A percentile compares a stretch with the other conserved stretches of the same genome.
phyloP scores from a whole-genome alignment of 2,888 invertebrate genomes.

The Lycophotia porphyrea region DNA sequence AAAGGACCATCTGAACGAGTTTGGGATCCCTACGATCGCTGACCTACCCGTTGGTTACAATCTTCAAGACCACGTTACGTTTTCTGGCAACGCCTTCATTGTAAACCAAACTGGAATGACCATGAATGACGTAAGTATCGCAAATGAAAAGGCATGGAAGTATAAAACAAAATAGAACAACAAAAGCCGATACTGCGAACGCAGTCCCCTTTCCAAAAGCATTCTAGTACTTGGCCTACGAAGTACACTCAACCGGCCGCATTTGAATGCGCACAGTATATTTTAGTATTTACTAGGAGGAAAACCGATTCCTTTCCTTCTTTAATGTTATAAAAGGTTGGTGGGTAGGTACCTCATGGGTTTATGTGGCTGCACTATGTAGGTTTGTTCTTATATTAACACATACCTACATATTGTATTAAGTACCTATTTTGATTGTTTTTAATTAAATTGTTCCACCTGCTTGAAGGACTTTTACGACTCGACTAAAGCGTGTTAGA shows the following conservation, averaged over 20 bases:
- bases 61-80: constrained; percentile 95
- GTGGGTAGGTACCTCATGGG: background rate
- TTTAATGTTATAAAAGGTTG: constrained; percentile 1
- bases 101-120: constrained; percentile 92
- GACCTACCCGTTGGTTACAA: constrained; percentile 95
- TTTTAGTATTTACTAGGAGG: constrained; percentile 16
- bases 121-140: constrained; percentile 90
- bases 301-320: constrained; percentile 23
- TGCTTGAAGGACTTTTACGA: background rate
- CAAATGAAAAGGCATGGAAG: background rate
- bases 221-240: constrained; percentile 41
- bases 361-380: background rate
- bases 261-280: constrained; percentile 30
- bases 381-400: background rate
- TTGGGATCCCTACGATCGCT: constrained; percentile 91
- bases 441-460: background rate
- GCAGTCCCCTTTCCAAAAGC: constrained; percentile 28
- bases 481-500: too few relatives aligned
- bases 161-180: constrained; percentile 8
- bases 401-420: background rate
- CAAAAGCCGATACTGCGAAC: constrained; percentile 4
- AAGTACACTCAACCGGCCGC: constrained; percentile 25
- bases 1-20: constrained; percentile 89
- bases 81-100: constrained; percentile 93
- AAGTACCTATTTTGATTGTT: background rate